phyloP scores from a whole-genome alignment of 1,140 invertebrate genomes.

The Aphis gossypii region DNA sequence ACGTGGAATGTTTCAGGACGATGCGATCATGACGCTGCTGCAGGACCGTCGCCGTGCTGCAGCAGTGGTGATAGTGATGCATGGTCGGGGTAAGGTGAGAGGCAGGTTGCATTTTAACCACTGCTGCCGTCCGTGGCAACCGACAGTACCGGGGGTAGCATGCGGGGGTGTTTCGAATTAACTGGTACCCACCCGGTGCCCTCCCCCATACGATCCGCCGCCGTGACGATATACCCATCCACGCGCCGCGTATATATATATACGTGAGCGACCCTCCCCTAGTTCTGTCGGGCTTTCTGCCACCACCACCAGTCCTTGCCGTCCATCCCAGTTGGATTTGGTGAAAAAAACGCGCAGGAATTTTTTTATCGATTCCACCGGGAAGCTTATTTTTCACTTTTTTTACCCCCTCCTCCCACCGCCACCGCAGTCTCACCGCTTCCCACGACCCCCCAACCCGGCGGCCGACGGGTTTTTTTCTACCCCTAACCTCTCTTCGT shows the following conservation, averaged over 20 bases:
- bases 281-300: constrained; percentile 10
- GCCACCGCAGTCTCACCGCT: not conserved
- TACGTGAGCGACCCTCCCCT: not conserved
- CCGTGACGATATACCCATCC: constrained; percentile 33
- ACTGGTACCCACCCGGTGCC: constrained; percentile 32
- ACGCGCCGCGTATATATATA: not conserved
- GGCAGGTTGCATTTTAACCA: constrained; percentile 16
- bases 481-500: not conserved
- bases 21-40: not conserved
- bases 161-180: constrained; percentile 43
- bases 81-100: not conserved
- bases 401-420: not conserved
- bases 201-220: not conserved
- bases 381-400: constrained; percentile 55
- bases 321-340: not conserved
- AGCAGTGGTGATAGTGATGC: not conserved
- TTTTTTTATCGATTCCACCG: constrained; percentile 57
- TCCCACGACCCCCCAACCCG: not conserved
- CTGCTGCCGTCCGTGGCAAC: not conserved
- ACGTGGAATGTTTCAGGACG: not conserved
- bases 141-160: not conserved
- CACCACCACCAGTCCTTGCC: not conserved
- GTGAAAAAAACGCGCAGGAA: constrained; percentile 57
- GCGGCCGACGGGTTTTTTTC: constrained; percentile 7
- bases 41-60: not conserved